Percentiles rank a stretch among this genome's conserved stretches.
Evolutionary conservation across 2,888 invertebrate species (phyloP).

Genomic region (Noctua fimbriata): DNA sequence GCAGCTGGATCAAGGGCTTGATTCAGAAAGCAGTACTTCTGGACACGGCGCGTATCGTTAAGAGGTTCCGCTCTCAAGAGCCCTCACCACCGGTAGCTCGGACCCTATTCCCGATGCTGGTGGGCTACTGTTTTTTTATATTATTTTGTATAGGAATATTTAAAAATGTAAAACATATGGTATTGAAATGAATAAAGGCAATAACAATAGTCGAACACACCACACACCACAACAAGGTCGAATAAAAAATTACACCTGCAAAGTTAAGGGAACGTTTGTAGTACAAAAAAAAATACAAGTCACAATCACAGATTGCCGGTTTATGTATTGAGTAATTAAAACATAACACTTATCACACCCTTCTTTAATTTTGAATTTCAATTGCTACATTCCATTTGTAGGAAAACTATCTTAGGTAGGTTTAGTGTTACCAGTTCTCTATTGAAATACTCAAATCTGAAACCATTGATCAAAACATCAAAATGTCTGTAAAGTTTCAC

Average conservation of each 20-base stretch:
- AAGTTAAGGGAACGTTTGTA: neutral
- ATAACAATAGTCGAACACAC: no score
- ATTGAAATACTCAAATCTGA: neutral
- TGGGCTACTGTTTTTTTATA: no score
- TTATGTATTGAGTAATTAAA: neutral
- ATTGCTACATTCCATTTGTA: neutral
- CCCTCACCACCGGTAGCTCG: no score
- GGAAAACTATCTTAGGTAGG: neutral
- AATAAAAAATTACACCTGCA: neutral
- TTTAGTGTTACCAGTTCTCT: neutral
- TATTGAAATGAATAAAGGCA: no score
- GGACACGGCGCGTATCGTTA: no score
- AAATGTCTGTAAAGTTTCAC: slow-evolving; percentile 10
- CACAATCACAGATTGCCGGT: neutral
- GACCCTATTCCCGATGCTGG: no score
- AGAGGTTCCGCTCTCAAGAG: no score
- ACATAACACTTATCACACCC: neutral
- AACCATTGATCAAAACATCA: neutral
- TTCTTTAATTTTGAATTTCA: neutral
- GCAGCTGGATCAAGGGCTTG: no score
- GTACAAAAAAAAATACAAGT: neutral
- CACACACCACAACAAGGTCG: no score
- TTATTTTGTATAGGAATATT: no score
- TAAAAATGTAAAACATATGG: no score
- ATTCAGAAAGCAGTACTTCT: no score